Base-by-base conservation (phyloP, 2,888 invertebrate species). In the Stenurella melanura region DNA sequence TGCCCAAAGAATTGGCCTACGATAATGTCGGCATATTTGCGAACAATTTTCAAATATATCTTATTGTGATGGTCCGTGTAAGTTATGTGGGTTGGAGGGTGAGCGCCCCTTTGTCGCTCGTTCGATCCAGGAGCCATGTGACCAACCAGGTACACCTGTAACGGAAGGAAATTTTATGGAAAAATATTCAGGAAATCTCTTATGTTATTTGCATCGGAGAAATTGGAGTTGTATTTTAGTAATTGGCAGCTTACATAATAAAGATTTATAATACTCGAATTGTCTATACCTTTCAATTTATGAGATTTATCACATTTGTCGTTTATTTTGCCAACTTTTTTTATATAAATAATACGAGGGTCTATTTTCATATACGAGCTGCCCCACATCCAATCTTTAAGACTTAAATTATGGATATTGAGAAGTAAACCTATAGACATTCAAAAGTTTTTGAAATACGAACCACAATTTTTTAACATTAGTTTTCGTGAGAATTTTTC, bases 1-100 rank as follows among this genome's bases (percentile, higher is more conserved):
- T 97, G 97, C 6, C 97, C 97, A 87, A 96, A 97, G 91, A 97
- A 96, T 90, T 97, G 97, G 21, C 96, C 96, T 34, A 95, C 94
- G 83, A 97, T 97, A 85, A 96, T 94, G 85, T 93, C 92, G 42
- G 96, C 93, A 88, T 95, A 94, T 79, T 93, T 93, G 17, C 95
- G 92, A n/a, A 97, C 93, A 78, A 94, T 90, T 76, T 93, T 92
- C 75, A 97, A 90, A 87, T 96, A 97, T 81, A 92, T 92, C 54
- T 92, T 92, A 89, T 96, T 97, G 87, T 96, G 95, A 82, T 93
- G 93, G 68, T 94, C 93, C 18, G 94, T 93, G 89, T 92, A 94
- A 67, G 93, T 92, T 88, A 83, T 91, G 75, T 88, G 90, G 81
- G 93, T 86, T 80, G 92, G 90, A 84, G 92, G 87, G 85, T 93